Evolutionary conservation across 2,113 vertebrate species (phyloP).

Genomic region (Bambusicola thoracicus): DNA sequence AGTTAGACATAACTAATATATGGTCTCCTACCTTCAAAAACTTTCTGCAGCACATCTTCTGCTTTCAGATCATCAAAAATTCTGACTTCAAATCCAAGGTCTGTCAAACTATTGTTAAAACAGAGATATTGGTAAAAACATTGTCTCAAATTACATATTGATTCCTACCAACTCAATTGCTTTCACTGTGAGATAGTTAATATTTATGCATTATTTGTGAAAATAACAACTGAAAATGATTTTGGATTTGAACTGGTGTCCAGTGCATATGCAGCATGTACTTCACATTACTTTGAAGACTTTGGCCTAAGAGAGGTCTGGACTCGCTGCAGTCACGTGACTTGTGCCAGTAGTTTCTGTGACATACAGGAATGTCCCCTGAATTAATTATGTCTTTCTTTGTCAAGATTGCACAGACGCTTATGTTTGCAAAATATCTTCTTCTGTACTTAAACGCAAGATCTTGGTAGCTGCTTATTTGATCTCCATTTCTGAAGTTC

Average conservation of each 20-base stretch:
- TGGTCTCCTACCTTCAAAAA: slow-evolving; percentile 81
- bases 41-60: slow-evolving; percentile 74
- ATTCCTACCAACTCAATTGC: not conserved
- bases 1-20: not conserved
- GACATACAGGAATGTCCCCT: not conserved
- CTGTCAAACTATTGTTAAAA: slow-evolving; percentile 63
- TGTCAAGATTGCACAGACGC: not conserved
- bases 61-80: slow-evolving; percentile 79
- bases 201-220: not conserved
- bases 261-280: not conserved
- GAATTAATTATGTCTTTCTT: not conserved
- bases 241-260: not conserved
- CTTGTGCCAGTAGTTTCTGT: not conserved
- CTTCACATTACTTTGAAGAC: not conserved
- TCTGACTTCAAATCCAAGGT: slow-evolving; percentile 89
- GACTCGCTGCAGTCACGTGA: not conserved
- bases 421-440: not conserved
- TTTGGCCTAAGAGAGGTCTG: not conserved
- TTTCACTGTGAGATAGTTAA: not conserved
- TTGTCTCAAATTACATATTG: not conserved
- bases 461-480: not conserved
- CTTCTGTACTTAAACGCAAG: not conserved
- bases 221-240: not conserved
- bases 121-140: slow-evolving; percentile 1
- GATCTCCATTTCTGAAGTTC: not conserved